Percentiles rank a stretch among this genome's conserved stretches.
Conservation (phyloP, 2,113 vertebrate genomes). For the Motacilla tschutschensis region DNA sequence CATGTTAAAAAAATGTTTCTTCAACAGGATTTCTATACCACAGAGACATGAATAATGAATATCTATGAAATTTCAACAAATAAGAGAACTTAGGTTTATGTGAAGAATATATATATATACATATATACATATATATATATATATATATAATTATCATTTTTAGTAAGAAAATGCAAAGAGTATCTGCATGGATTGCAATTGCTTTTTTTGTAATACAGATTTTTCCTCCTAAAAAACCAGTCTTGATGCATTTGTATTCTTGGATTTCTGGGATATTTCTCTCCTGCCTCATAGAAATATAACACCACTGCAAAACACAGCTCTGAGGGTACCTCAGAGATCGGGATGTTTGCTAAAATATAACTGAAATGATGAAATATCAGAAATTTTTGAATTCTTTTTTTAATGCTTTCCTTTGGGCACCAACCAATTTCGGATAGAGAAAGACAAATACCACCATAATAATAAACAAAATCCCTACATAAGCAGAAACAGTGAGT, state of each 20-base stretch:
- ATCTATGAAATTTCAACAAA: not conserved
- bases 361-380: not conserved
- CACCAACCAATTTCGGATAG: not conserved
- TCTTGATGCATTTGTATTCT: not conserved
- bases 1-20: not conserved
- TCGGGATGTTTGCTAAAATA: not conserved
- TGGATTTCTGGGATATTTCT: not conserved
- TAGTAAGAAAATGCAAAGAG: not conserved
- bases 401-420: conserved; percentile 23
- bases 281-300: not conserved
- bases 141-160: not conserved
- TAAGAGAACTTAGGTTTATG: not conserved
- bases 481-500: conserved; percentile 18
- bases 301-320: not conserved
- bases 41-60: not conserved
- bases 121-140: no score
- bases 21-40: not conserved
- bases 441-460: not conserved
- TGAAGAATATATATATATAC: not conserved
- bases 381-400: not conserved
- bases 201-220: not conserved
- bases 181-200: not conserved
- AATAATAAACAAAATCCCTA: conserved; percentile 31
- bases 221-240: not conserved
- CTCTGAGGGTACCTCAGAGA: not conserved